A percentile compares a stretch with the other conserved stretches of the same genome.
Evolutionary conservation across 2,113 vertebrate genomes (phyloP).

Genomic region (Pterocles orientalis): DNA sequence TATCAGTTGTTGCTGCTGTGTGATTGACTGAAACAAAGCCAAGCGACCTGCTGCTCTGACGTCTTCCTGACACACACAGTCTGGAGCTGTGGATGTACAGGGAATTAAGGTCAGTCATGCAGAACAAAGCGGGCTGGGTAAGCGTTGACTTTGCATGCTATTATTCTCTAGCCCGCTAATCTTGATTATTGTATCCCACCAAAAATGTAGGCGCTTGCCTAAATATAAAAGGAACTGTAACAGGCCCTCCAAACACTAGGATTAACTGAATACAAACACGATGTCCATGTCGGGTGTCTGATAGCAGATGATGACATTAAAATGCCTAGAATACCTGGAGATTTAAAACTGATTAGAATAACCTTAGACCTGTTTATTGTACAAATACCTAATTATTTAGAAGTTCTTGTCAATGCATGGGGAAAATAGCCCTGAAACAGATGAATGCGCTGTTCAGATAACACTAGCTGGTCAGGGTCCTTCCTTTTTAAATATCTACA

Average conservation of each 20-base stretch:
- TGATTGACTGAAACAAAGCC: background rate
- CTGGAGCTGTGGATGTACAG: background rate
- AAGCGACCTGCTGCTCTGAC: background rate
- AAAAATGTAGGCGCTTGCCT: background rate
- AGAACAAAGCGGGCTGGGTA: background rate
- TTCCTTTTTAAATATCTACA: background rate
- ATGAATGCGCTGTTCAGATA: background rate
- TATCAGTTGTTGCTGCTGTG: background rate
- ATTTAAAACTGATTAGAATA: background rate
- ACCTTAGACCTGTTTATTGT: background rate
- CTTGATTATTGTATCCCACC: background rate
- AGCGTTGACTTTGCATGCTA: background rate
- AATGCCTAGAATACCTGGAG: background rate
- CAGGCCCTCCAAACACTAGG: background rate
- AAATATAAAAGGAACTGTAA: background rate
- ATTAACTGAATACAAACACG: background rate
- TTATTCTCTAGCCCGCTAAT: background rate
- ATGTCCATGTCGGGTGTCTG: fast-evolving
- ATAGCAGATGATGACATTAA: background rate
- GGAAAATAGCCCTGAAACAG: background rate
- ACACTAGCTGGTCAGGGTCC: background rate
- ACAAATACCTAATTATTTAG: background rate
- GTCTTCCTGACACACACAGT: background rate
- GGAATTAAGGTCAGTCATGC: constrained; percentile 46
- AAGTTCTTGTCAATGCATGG: background rate